Evolutionary conservation across 1,140 invertebrate species (phyloP).

Genomic region (Atta cephalotes): DNA sequence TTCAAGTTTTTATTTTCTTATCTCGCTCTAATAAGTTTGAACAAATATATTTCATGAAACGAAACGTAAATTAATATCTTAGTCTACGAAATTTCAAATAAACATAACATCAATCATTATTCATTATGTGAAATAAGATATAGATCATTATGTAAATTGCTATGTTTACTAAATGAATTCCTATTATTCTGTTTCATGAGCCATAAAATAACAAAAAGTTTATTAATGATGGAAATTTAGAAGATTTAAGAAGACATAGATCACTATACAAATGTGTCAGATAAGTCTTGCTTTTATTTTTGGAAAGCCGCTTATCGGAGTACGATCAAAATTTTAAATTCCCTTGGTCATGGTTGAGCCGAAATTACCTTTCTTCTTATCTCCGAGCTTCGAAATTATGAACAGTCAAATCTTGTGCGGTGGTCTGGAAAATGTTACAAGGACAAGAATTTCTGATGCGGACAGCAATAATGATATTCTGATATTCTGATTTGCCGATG

Average conservation of each 20-base stretch:
- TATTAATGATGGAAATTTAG: not conserved
- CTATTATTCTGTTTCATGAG: conserved; percentile 21
- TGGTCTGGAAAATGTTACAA: conserved; percentile 25
- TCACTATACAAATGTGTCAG: conserved; percentile 26
- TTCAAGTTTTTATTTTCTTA: not conserved
- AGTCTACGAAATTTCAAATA: not conserved
- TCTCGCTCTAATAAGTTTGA: not conserved
- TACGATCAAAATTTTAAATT: conserved; percentile 17
- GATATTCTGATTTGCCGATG: conserved; percentile 25
- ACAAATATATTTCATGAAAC: not conserved
- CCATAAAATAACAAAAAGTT: not conserved
- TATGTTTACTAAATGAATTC: not conserved
- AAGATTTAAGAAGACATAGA: not conserved
- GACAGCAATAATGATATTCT: conserved; percentile 3
- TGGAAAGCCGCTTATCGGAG: not conserved
- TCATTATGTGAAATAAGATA: not conserved
- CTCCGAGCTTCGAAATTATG: conserved; percentile 8
- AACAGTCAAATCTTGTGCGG: not conserved
- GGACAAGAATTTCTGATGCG: conserved; percentile 5
- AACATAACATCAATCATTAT: not conserved
- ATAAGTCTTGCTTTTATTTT: conserved; percentile 2
- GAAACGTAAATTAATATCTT: not conserved
- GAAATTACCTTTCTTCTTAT: conserved; percentile 16
- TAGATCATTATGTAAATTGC: not conserved
- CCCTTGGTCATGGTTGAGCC: not conserved